phyloP scores from a whole-genome alignment of 2,113 vertebrate genomes.

The Vanacampus margaritifer region DNA sequence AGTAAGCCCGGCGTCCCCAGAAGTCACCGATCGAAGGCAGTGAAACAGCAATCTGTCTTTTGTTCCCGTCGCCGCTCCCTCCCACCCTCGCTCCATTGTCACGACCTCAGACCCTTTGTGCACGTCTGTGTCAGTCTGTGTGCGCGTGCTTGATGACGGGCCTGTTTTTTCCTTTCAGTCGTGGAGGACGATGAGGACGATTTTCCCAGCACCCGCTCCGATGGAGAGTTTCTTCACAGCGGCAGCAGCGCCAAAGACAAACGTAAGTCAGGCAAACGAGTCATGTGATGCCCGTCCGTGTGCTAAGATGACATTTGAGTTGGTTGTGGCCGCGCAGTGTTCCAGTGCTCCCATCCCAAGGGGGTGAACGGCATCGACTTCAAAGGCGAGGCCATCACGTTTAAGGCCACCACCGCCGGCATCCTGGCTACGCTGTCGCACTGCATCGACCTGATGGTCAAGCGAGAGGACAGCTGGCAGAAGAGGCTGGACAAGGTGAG shows the following conservation, averaged over 20 bases:
- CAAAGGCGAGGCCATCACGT: constrained; percentile 98
- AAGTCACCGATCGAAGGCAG: background rate
- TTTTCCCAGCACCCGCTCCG: constrained; percentile 82
- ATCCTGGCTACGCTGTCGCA: constrained; percentile 95
- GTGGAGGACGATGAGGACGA: constrained; percentile 94
- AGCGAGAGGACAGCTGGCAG: constrained; percentile 95
- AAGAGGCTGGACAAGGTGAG: constrained; percentile 89
- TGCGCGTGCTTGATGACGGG: background rate
- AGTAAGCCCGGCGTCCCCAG: constrained; percentile 63
- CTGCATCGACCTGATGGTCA: constrained; percentile 97
- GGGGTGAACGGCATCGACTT: constrained; percentile 91
- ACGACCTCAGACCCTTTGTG: background rate
- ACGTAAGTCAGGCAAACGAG: constrained; percentile 69
- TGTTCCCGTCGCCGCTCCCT: constrained; percentile 50
- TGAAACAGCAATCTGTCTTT: constrained; percentile 43
- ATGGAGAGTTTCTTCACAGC: constrained; percentile 86
- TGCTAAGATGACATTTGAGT: background rate
- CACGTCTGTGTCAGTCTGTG: background rate
- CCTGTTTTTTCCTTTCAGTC: constrained; percentile 66
- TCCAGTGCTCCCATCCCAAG: constrained; percentile 67
- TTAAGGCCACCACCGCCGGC: constrained; percentile 97
- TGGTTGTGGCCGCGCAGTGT: constrained; percentile 45
- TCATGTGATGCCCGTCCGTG: background rate
- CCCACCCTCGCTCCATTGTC: constrained; percentile 29
- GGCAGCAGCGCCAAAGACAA: constrained; percentile 85